Conservation (phyloP, 2,797 vertebrate genomes). For the Podarcis lilfordi region DNA sequence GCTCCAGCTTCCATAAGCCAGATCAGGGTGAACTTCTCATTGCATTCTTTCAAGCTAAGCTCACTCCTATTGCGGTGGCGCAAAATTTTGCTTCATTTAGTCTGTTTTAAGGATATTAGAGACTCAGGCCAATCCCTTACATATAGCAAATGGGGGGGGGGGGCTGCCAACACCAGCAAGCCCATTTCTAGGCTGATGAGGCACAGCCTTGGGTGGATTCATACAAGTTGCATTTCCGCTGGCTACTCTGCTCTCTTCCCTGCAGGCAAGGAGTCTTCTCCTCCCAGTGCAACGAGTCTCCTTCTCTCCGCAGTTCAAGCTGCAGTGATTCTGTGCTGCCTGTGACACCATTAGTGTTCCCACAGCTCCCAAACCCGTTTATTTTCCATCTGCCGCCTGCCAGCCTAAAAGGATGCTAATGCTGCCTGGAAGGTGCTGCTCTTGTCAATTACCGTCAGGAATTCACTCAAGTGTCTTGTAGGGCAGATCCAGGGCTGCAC, state of each 20-base stretch:
- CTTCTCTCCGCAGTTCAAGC: slow-evolving; percentile 21
- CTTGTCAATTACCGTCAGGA: slow-evolving; percentile 52
- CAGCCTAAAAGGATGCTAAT: slow-evolving; percentile 68
- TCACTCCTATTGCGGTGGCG: neutral
- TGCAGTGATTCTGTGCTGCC: slow-evolving; percentile 38
- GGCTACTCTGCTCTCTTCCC: neutral
- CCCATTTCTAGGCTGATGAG: neutral
- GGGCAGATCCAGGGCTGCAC: slow-evolving; percentile 37
- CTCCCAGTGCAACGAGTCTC: neutral
- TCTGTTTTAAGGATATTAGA: neutral
- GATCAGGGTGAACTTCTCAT: neutral
- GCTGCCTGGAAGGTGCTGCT: slow-evolving; percentile 65
- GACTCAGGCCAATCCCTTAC: neutral
- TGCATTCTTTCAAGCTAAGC: neutral
- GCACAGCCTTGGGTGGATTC: neutral
- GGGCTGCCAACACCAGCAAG: neutral
- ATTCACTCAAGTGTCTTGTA: slow-evolving; percentile 61
- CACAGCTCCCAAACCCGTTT: slow-evolving; percentile 58
- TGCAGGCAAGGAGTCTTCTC: neutral
- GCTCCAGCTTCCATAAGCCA: neutral
- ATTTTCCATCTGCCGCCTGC: slow-evolving; percentile 71
- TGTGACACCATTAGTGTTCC: slow-evolving; percentile 49
- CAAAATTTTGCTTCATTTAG: neutral
- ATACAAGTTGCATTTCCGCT: neutral
- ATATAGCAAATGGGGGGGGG: neutral